A percentile compares a stretch with the other conserved stretches of the same genome.
Conservation (phyloP, 2,797 vertebrate genomes). For the Pangasius sanitwongsei region DNA sequence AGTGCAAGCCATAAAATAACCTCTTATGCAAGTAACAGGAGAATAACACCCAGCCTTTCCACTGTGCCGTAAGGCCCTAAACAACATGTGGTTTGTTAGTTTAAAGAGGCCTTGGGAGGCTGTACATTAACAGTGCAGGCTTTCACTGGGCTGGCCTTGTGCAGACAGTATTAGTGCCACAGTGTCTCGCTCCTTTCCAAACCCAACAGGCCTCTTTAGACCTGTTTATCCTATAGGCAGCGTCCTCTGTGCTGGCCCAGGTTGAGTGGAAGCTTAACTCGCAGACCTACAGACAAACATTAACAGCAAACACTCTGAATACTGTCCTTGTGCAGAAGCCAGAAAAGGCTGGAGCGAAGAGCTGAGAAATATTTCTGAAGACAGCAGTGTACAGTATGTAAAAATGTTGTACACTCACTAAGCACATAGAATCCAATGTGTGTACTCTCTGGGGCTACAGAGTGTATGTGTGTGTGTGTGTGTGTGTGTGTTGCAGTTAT, state of each 20-base stretch:
- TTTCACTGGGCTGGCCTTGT: constrained; percentile 45
- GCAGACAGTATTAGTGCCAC: constrained; percentile 38
- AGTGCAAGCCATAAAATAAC: constrained; percentile 35
- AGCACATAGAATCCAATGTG: background rate
- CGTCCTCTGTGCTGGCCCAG: constrained; percentile 38
- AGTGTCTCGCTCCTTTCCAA: constrained; percentile 42
- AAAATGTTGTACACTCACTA: constrained; percentile 17
- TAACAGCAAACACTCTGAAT: constrained; percentile 49
- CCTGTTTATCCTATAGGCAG: constrained; percentile 50
- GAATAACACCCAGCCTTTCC: constrained; percentile 29
- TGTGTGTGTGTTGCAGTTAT: background rate
- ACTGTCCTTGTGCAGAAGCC: constrained; percentile 43
- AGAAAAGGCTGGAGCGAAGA: constrained; percentile 40
- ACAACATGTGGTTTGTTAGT: constrained; percentile 59
- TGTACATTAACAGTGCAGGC: constrained; percentile 52
- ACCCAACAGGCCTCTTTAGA: constrained; percentile 39
- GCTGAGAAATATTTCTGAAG: constrained; percentile 31
- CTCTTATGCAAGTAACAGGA: constrained; percentile 34
- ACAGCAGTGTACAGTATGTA: background rate
- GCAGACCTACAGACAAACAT: constrained; percentile 41
- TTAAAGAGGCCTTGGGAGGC: constrained; percentile 53
- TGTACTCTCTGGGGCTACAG: background rate
- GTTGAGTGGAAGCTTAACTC: constrained; percentile 36
- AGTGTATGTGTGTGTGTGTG: background rate
- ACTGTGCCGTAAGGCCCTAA: constrained; percentile 27